These are phyloP conservation scores for Pseudois nayaur DNA, from an alignment of 2,113 vertebrate genomes.

Conservation along the genomic window DNA sequence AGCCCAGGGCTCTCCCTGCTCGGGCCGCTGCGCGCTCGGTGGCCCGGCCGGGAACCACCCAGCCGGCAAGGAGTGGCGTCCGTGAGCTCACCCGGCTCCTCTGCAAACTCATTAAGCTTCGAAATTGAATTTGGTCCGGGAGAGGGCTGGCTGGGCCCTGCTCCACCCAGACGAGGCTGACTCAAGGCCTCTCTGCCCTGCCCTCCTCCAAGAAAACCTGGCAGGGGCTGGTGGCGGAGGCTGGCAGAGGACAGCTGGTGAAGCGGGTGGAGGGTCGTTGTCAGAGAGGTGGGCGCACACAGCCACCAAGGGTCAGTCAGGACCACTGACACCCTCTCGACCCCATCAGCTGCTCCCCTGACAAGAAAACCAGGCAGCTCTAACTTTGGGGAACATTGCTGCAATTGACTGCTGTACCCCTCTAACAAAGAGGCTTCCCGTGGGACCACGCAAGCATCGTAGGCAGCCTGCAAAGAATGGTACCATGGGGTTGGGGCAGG, in stretches of 20 bases:
- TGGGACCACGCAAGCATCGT: fast-evolving
- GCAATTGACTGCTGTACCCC: background rate
- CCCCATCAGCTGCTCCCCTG: background rate
- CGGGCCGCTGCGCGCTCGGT: background rate
- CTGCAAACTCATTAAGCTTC: constrained; percentile 88
- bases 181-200: constrained; percentile 82
- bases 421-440: background rate
- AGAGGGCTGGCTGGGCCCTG: constrained; percentile 65
- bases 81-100: constrained; percentile 66
- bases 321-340: background rate
- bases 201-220: constrained; percentile 51
- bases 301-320: too few species aligned
- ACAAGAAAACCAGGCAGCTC: background rate
- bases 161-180: constrained; percentile 68
- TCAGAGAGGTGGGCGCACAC: background rate
- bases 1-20: constrained; percentile 69
- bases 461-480: background rate
- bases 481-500: fast-evolving
- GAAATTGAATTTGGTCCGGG: constrained; percentile 87
- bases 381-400: background rate
- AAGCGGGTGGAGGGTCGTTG: background rate
- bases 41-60: constrained; percentile 58
- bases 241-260: background rate
- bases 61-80: constrained; percentile 59
- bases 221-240: background rate